Conservation (phyloP, 1,140 invertebrate species). For the Drosophila dunni region DNA sequence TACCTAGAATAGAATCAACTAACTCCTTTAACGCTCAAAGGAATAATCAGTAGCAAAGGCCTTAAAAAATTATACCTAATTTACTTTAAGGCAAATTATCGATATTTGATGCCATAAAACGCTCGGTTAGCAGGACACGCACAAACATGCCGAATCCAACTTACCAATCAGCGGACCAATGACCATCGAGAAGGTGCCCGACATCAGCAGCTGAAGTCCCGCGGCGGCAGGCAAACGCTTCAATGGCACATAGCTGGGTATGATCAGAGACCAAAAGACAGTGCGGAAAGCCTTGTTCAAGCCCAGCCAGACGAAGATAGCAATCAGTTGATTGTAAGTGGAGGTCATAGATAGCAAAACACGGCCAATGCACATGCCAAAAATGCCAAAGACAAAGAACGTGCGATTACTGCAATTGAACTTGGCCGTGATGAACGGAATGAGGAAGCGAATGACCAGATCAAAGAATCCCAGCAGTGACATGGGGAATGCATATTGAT, state of each 20-base stretch:
- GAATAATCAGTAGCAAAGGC: too few species aligned
- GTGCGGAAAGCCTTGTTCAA: constrained; percentile 88
- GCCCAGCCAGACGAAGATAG: constrained; percentile 87
- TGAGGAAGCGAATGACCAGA: constrained; percentile 87
- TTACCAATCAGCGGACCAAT: constrained; percentile 87
- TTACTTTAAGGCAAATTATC: too few species aligned
- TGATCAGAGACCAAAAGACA: constrained; percentile 88
- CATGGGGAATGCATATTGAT: constrained; percentile 87
- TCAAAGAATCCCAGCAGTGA: constrained; percentile 87
- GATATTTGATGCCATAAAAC: too few species aligned
- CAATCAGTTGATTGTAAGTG: constrained; percentile 84
- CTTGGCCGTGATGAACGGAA: constrained; percentile 88
- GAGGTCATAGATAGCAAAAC: constrained; percentile 85
- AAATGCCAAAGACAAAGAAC: constrained; percentile 88
- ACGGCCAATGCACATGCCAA: constrained; percentile 88
- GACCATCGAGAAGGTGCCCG: constrained; percentile 86
- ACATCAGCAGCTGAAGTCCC: constrained; percentile 87
- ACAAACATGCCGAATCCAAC: constrained; percentile 22
- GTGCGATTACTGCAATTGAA: constrained; percentile 87
- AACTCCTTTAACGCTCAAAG: too few species aligned
- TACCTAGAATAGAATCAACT: too few species aligned
- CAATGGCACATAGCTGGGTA: constrained; percentile 88
- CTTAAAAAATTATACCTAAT: too few species aligned
- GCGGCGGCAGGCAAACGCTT: constrained; percentile 87
- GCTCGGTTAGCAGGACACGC: neutral